These are phyloP conservation scores for Tanaodytes sp. DNA, from an alignment of 2,888 invertebrate genomes.

Conservation along the genomic window DNA sequence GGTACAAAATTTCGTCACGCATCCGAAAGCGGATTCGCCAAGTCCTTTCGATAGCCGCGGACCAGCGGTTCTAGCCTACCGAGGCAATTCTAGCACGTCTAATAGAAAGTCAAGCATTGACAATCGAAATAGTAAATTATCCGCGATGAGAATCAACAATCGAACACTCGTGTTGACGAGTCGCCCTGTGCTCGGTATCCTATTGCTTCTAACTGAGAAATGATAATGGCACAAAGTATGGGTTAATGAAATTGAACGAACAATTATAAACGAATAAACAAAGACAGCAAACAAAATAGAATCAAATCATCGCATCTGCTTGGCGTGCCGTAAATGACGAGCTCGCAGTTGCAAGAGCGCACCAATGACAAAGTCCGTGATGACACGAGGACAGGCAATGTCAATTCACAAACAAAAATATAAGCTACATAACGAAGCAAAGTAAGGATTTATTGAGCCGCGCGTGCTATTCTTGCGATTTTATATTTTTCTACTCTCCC, in stretches of 20 bases:
- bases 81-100: slow-evolving; percentile 42
- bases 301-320: slow-evolving; percentile 31
- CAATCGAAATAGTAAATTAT: slow-evolving; percentile 70
- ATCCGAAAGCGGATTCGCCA: slow-evolving; percentile 35
- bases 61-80: slow-evolving; percentile 15
- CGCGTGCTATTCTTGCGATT: slow-evolving; percentile 64
- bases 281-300: slow-evolving; percentile 15
- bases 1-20: slow-evolving; percentile 34
- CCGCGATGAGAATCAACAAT: slow-evolving; percentile 49
- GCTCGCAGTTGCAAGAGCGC: slow-evolving; percentile 35
- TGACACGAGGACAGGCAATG: slow-evolving; percentile 51
- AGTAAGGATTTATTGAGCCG: slow-evolving; percentile 59
- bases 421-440: slow-evolving; percentile 50
- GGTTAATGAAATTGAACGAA: not conserved
- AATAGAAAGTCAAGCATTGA: slow-evolving; percentile 72
- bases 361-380: slow-evolving; percentile 42
- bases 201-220: too few species aligned
- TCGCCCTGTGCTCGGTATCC: slow-evolving; percentile 27
- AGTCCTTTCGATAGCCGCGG: slow-evolving; percentile 9
- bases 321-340: slow-evolving; percentile 23
- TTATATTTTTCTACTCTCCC: slow-evolving; percentile 70
- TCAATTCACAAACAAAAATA: slow-evolving; percentile 56
- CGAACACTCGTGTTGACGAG: slow-evolving; percentile 31
- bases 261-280: not conserved
- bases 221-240: too few species aligned